Conservation (phyloP, 2,797 vertebrate species). For the Hydrocynus forskahlii region DNA sequence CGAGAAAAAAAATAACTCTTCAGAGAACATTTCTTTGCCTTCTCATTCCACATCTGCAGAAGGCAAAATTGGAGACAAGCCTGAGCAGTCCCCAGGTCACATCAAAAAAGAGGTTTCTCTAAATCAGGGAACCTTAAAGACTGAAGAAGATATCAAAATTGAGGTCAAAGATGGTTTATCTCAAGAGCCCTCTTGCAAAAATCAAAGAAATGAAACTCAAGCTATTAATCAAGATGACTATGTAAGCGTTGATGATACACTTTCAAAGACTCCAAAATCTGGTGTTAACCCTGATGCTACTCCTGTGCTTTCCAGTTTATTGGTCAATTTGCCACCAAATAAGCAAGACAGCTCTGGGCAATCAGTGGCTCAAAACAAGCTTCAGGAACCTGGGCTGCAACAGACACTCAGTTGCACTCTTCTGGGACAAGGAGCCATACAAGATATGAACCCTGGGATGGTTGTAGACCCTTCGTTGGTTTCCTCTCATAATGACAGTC, state of each 20-base stretch:
- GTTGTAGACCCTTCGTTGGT: slow-evolving; percentile 72
- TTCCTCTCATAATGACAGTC: slow-evolving; percentile 73
- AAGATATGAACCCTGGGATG: slow-evolving; percentile 72
- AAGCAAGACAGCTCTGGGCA: slow-evolving; percentile 73
- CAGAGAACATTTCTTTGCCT: slow-evolving; percentile 64
- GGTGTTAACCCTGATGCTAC: slow-evolving; percentile 83
- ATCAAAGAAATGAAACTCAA: slow-evolving; percentile 63
- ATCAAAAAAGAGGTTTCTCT: slow-evolving; percentile 75
- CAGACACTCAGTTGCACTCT: slow-evolving; percentile 72
- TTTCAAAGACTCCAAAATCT: slow-evolving; percentile 74
- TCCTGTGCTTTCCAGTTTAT: slow-evolving; percentile 91
- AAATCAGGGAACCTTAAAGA: slow-evolving; percentile 64
- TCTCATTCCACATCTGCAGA: slow-evolving; percentile 66
- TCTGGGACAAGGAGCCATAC: slow-evolving; percentile 73
- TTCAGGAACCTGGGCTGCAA: slow-evolving; percentile 66
- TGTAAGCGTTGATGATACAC: slow-evolving; percentile 55
- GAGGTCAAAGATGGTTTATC: slow-evolving; percentile 77
- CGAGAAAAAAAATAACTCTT: slow-evolving; percentile 66
- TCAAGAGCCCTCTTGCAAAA: slow-evolving; percentile 56
- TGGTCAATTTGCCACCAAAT: slow-evolving; percentile 86
- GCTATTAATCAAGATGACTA: slow-evolving; percentile 57
- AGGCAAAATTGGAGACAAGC: slow-evolving; percentile 77
- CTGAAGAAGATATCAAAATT: slow-evolving; percentile 74
- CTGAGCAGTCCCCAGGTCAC: slow-evolving; percentile 73
- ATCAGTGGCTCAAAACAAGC: slow-evolving; percentile 70